Evolutionary conservation across 2,797 vertebrate genomes (phyloP).

Genomic region (Sarcophilus harrisii): DNA sequence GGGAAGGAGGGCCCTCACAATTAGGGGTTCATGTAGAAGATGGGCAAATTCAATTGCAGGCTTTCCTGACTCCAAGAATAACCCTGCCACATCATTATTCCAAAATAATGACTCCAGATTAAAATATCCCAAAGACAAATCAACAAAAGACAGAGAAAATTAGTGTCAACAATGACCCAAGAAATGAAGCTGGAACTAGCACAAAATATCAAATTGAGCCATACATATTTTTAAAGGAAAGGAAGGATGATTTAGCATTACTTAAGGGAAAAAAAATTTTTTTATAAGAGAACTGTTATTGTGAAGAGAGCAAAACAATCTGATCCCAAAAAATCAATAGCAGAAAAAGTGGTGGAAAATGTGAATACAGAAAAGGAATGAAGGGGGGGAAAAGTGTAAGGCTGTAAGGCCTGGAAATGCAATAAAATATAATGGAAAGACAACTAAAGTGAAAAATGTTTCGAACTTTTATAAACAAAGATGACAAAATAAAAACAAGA

Average conservation of each 20-base stretch:
- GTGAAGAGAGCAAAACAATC: neutral
- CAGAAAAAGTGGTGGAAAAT: neutral
- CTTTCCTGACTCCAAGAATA: neutral
- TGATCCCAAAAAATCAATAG: neutral
- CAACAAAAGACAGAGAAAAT: neutral
- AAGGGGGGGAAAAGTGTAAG: neutral
- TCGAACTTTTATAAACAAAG: neutral
- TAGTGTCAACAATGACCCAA: neutral
- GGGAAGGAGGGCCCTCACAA: neutral
- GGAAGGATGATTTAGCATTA: neutral
- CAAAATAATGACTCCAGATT: neutral
- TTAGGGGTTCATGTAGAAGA: neutral
- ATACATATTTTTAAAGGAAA: neutral
- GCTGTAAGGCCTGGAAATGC: neutral
- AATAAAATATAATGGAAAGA: neutral
- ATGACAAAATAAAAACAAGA: neutral
- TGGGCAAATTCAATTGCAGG: neutral
- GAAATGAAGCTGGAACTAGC: neutral
- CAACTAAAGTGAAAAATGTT: neutral
- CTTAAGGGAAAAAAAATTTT: neutral
- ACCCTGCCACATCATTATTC: neutral
- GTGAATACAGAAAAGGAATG: neutral
- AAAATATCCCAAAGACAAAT: neutral
- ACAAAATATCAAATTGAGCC: neutral
- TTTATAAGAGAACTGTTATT: neutral